Evolutionary conservation across 2,113 vertebrate genomes (phyloP), one percentile per base, ranked within the genome.

Genomic region (Dicaeum eximium): DNA sequence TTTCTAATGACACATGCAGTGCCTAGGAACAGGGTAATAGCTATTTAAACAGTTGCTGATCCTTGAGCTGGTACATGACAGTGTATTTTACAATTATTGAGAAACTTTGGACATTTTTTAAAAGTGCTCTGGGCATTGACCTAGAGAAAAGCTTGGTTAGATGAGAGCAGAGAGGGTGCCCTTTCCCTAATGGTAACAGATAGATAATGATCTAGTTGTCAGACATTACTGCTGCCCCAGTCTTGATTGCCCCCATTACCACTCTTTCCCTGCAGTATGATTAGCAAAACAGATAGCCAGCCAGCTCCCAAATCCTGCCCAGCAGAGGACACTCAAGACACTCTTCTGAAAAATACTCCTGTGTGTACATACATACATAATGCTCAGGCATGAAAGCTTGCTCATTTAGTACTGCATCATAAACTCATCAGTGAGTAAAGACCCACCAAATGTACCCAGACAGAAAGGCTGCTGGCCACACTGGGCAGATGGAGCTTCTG

Each of bases 1-100:
- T 92, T 95, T 91, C 86, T 95, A 97, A 97, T 85, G 95, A 91
- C 90, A 96, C 92, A 79, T 53, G 91, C 80, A 92, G 83, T 65
- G 91, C 80, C 65, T 65, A 72, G 77, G 80, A 96, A 81, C 45
- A 87, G 61, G 84, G 42, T 93, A 93, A 96, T 94, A 92, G 73
- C 89, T 91, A 45, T 87, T 84, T 96, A 94, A 93, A 82, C 73
- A 69, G 61, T 95, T 85, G 78, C 89, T 93, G 91, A 74, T 88
- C 80, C 69, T 90, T 64, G 65, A 89, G 86, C 65, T 89, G 61
- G 40, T 89, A 71, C 57, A 81, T 3, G 40, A 50, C 71, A 74
- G 50, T 45, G 77, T 79, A 90, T 94, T 95, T 95, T 75, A 82
- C 69, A 89, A 42, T 89, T 93, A 91, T 31, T 53, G 83, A 72